Conservation (phyloP, 2,113 vertebrate genomes). For the Myotis yumanensis region DNA sequence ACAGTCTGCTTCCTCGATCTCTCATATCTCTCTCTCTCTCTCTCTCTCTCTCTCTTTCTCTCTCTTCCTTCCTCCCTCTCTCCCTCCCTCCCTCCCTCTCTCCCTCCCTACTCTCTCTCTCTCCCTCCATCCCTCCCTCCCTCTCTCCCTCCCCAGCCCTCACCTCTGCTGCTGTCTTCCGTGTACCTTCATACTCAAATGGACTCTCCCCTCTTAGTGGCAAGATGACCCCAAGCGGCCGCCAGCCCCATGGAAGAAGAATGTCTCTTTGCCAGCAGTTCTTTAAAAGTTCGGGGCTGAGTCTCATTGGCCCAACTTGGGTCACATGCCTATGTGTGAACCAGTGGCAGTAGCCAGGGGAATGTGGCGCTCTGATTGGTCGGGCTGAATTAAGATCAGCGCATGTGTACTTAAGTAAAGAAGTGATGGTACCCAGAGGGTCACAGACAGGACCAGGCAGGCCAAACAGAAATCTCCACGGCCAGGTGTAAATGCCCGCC, state of each 20-base stretch:
- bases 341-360: too few species aligned
- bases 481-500: too few species aligned
- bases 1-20: not conserved
- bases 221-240: not conserved
- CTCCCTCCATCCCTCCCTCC: too few species aligned
- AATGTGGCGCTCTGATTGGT: not conserved
- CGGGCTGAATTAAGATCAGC: not conserved
- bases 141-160: not conserved
- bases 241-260: not conserved
- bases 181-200: not conserved
- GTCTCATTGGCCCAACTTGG: not conserved
- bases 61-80: not conserved
- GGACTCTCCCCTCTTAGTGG: not conserved
- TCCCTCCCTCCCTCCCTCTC: too few species aligned
- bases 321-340: not conserved
- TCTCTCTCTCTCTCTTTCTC: not conserved
- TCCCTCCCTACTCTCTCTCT: too few species aligned
- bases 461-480: not conserved
- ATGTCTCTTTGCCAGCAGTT: not conserved
- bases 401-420: rapidly evolving
- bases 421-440: not conserved
- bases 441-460: not conserved
- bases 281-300: not conserved
- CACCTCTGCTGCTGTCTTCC: not conserved
- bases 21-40: too few species aligned